Percentiles rank a stretch among this genome's conserved stretches.
phyloP scores from a whole-genome alignment of 2,797 vertebrate species.

The Avahi laniger region DNA sequence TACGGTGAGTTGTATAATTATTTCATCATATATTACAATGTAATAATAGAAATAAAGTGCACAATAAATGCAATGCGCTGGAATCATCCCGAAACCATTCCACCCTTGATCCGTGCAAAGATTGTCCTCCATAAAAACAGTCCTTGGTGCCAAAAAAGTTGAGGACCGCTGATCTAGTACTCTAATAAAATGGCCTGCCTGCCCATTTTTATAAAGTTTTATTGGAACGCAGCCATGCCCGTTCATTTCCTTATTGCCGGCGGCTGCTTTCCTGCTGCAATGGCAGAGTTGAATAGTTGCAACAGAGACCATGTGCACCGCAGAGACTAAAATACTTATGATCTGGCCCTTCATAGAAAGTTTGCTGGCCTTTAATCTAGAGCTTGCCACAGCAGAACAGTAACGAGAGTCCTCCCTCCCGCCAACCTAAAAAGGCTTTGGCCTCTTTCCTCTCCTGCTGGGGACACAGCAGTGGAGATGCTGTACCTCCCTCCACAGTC shows the following conservation, averaged over 20 bases:
- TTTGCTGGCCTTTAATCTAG: neutral
- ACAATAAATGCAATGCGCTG: too few species aligned
- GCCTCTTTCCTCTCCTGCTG: neutral
- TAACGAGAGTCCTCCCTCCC: neutral
- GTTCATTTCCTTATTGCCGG: neutral
- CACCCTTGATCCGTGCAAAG: too few species aligned
- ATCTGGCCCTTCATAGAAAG: neutral
- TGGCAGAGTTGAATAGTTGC: neutral
- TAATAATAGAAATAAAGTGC: too few species aligned
- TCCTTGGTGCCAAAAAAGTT: too few species aligned
- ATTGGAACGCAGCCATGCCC: neutral
- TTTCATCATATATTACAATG: too few species aligned
- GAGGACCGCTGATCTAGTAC: neutral
- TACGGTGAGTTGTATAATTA: too few species aligned
- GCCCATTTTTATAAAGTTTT: constrained; percentile 39
- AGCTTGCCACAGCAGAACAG: neutral
- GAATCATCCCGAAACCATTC: too few species aligned
- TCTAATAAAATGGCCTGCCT: neutral
- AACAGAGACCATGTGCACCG: neutral
- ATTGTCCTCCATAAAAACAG: too few species aligned
- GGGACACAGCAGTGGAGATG: neutral
- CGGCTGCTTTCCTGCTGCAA: neutral
- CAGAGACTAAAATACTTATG: neutral
- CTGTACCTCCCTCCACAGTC: neutral
- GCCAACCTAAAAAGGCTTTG: neutral